phyloP scores from a whole-genome alignment of 2,113 vertebrate species.

The Lepus europaeus region DNA sequence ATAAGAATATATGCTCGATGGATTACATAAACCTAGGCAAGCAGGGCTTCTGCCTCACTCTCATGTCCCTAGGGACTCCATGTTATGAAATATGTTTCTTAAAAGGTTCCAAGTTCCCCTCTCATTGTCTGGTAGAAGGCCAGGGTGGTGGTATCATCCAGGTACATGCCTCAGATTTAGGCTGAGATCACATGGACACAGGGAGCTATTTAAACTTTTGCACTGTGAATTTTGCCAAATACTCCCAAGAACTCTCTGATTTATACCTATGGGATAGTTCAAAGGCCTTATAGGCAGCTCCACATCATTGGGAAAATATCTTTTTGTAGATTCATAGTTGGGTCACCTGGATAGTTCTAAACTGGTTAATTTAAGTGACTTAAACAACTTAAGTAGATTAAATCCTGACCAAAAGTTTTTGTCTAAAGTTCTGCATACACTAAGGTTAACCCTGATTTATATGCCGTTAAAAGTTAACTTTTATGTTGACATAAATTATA shows the following conservation, averaged over 20 bases:
- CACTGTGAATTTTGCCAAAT: background rate
- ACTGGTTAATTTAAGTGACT: background rate
- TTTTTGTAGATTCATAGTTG: background rate
- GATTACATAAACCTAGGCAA: background rate
- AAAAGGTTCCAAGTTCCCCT: background rate
- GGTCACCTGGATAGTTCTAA: background rate
- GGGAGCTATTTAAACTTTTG: background rate
- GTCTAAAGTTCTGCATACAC: background rate
- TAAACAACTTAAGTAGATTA: background rate
- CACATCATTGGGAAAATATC: background rate
- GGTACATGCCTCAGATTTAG: background rate
- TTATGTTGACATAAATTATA: slow-evolving; percentile 17
- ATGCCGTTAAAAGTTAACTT: background rate
- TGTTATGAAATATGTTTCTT: background rate
- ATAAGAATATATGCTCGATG: background rate
- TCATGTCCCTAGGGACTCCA: background rate
- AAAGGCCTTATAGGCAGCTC: too few relatives aligned
- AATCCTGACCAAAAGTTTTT: background rate
- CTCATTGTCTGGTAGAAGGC: background rate
- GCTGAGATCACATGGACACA: background rate
- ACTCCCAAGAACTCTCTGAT: accelerated
- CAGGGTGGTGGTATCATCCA: background rate
- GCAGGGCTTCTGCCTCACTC: background rate
- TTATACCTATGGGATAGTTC: background rate
- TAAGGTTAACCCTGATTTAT: background rate